Base-by-base conservation (phyloP, 1,140 invertebrate genomes). In the Aricia agestis region DNA sequence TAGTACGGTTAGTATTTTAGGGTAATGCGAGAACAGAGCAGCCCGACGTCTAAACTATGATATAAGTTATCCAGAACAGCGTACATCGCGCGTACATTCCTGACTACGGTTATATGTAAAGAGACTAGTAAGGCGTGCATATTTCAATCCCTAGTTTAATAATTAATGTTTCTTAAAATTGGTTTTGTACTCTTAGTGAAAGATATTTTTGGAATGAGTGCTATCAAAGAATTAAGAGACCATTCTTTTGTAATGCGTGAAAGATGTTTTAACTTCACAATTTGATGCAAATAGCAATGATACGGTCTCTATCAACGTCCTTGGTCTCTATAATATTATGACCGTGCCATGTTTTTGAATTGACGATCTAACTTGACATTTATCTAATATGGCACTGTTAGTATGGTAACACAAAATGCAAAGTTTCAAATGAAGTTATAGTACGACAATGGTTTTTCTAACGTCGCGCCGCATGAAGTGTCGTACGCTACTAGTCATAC, bases 11-110 rank as follows among this genome's bases (percentile, higher is more conserved):
- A 18, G 66, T 67, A 6, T 66, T 66, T 19, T 65, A 13, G 15
- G 18, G 31, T 18, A 6, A 68, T 45, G 9, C 17, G 32, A 80
- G 67, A 80, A 76, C 68, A 76, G 74, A 71, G 75, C 76, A 77
- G 76, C 73, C 58, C 58, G 2, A 74, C 71, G 69, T 77, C 82
- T 76, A 88, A 76, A 78, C 80, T 82, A 84, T 80, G 86, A 82
- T 76, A 91, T 91, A 91, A 91, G 89, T 90, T 90, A 91, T 91
- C 89, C 89, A 91, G 89, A 91, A 91, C 89, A 90, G 80, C 89
- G 89, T 78, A 73, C 73, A 66, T 74, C 79, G 75, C 74, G 74
- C 71, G 45, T 19, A 69, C 32, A 65, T 61, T 66, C 32, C 19
- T 72, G 68, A 72, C 52, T 70, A 74, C 57, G 61, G 18, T 4